Conservation (phyloP, 2,113 vertebrate species). For the Daphoenositta chrysoptera region DNA sequence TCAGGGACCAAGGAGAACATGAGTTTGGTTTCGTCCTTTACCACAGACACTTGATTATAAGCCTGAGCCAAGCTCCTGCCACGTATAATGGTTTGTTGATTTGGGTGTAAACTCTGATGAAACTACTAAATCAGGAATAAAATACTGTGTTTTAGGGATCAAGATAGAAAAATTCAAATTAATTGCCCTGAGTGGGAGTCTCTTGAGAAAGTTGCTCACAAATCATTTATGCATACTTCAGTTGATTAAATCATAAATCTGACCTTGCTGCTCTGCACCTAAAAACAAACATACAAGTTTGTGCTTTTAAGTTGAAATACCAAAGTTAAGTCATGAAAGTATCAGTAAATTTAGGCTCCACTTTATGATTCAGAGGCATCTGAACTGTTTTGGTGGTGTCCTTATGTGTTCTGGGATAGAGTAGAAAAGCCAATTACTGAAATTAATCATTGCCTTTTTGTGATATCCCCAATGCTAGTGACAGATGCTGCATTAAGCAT, state of each 20-base stretch:
- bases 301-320: not conserved
- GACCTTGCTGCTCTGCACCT: not conserved
- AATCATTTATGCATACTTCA: not conserved
- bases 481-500: not conserved
- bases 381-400: not conserved
- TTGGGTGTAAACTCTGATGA: not conserved
- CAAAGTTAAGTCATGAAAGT: not conserved
- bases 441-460: not conserved
- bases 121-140: not conserved
- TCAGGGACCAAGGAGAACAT: not conserved
- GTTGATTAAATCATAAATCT: not conserved
- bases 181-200: not conserved
- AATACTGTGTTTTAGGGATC: not conserved
- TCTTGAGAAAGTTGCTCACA: not conserved
- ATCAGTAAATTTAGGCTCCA: not conserved
- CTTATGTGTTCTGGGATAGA: not conserved
- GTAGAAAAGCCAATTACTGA: not conserved
- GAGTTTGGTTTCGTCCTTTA: rapidly evolving
- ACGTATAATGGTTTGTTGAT: not conserved
- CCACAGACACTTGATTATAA: not conserved
- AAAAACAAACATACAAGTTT: not conserved
- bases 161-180: not conserved
- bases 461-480: not conserved
- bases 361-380: not conserved
- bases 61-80: not conserved